A percentile compares a stretch with the other conserved stretches of the same genome.
Evolutionary conservation across 2,888 invertebrate genomes (phyloP).

Genomic region (Mylabris sibirica): DNA sequence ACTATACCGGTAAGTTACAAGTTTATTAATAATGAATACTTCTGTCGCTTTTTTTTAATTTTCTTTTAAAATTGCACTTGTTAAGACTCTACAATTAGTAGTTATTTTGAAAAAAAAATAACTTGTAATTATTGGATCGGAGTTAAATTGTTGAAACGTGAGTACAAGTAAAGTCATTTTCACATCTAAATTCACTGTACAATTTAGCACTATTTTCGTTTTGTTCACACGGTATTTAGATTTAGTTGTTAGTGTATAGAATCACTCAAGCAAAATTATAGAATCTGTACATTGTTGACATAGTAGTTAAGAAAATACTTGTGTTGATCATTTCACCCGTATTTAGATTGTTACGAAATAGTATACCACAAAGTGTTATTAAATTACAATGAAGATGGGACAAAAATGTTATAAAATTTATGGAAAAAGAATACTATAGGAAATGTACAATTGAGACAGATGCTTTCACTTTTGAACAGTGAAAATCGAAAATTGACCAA

Average conservation of each 20-base stretch:
- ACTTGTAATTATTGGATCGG: not conserved
- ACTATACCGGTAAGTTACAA: slow-evolving; percentile 32
- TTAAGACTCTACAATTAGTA: too few relatives aligned
- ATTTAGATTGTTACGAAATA: not conserved
- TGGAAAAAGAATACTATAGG: not conserved
- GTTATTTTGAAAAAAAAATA: not conserved
- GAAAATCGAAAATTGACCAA: slow-evolving; percentile 34
- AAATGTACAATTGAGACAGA: not conserved
- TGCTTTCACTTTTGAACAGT: slow-evolving; percentile 33
- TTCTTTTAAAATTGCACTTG: not conserved
- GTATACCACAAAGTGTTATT: not conserved
- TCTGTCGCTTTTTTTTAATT: not conserved
- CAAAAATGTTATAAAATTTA: not conserved
- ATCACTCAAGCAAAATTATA: slow-evolving; percentile 3
- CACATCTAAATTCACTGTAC: not conserved
- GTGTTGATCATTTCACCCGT: not conserved
- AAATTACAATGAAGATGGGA: not conserved
- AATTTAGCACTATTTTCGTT: not conserved
- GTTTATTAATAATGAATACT: not conserved
- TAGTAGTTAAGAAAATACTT: not conserved
- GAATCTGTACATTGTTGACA: not conserved
- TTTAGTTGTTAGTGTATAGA: not conserved
- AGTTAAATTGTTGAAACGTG: not conserved
- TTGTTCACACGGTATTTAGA: not conserved
- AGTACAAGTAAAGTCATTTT: not conserved